Evolutionary conservation across 2,797 vertebrate genomes (phyloP).

Genomic region (Gadopsis marmoratus): DNA sequence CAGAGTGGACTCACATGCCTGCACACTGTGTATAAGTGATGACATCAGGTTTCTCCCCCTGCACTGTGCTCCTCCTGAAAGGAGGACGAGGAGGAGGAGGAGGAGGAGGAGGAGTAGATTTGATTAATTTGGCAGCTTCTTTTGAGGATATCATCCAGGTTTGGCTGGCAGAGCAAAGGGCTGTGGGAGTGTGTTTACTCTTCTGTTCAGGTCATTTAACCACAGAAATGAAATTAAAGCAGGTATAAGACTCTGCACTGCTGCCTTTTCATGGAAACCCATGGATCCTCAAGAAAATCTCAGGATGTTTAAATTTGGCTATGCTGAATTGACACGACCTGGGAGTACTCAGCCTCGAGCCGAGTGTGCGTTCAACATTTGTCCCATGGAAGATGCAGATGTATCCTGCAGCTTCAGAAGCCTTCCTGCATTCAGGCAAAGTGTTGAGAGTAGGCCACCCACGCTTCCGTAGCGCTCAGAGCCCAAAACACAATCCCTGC

Average conservation of each 20-base stretch:
- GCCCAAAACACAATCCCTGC: too few relatives aligned
- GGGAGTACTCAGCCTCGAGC: too few relatives aligned
- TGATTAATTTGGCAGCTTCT: conserved; percentile 58
- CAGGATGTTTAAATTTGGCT: too few relatives aligned
- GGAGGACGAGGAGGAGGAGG: conserved; percentile 17
- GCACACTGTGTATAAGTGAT: conserved; percentile 21
- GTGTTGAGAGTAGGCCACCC: too few relatives aligned
- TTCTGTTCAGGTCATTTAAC: conserved; percentile 31
- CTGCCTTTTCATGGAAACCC: background rate
- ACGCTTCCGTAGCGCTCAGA: too few relatives aligned
- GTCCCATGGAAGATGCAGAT: too few relatives aligned
- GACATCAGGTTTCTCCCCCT: conserved; percentile 36
- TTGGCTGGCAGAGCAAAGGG: conserved; percentile 12
- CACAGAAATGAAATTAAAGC: conserved; percentile 28
- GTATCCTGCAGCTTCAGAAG: too few relatives aligned
- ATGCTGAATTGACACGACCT: too few relatives aligned
- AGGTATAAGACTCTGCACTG: background rate
- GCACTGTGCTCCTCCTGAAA: conserved; percentile 22
- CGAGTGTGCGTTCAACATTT: too few relatives aligned
- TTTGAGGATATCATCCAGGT: conserved; percentile 39
- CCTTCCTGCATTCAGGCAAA: too few relatives aligned
- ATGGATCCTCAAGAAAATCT: too few relatives aligned
- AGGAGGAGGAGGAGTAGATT: conserved; percentile 34
- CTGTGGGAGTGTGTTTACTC: conserved; percentile 32
- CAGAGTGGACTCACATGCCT: conserved; percentile 30